Conservation (phyloP, 53 echinoderm and acorn worm genomes). For the Actinopyga echinites region DNA sequence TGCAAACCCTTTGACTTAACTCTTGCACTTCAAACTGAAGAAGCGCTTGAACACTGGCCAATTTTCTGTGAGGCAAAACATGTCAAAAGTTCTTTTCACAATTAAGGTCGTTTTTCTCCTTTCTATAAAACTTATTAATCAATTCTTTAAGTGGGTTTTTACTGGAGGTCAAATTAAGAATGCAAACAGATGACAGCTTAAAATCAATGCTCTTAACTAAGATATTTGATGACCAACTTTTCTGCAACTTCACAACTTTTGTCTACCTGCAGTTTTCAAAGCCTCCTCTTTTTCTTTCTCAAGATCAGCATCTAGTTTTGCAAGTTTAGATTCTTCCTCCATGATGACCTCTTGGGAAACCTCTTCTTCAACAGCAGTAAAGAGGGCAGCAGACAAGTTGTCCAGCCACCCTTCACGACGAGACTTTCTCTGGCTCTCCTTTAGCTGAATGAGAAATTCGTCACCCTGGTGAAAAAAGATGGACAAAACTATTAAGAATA, state of each 20-base stretch:
- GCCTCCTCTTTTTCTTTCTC: constrained; percentile 65
- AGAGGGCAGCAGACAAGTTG: constrained; percentile 73
- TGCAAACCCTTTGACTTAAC: too few relatives aligned
- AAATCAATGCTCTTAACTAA: too few relatives aligned
- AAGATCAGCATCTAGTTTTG: constrained; percentile 49
- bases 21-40: too few relatives aligned
- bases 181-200: too few relatives aligned
- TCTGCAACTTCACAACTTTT: neutral
- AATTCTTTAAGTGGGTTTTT: too few relatives aligned
- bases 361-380: constrained; percentile 51
- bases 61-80: too few relatives aligned
- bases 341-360: constrained; percentile 29
- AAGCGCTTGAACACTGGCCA: too few relatives aligned
- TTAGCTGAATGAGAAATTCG: constrained; percentile 73
- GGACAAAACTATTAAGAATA: too few relatives aligned
- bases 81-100: too few relatives aligned
- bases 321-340: constrained; percentile 30
- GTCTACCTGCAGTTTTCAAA: neutral
- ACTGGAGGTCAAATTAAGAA: too few relatives aligned
- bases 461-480: constrained; percentile 36
- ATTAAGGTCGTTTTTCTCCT: too few relatives aligned
- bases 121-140: too few relatives aligned
- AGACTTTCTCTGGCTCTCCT: constrained; percentile 69
- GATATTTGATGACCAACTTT: neutral
- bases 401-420: constrained; percentile 90